Conservation (phyloP, 2,113 vertebrate genomes). For the Stomatorhinus ivindoensis region DNA sequence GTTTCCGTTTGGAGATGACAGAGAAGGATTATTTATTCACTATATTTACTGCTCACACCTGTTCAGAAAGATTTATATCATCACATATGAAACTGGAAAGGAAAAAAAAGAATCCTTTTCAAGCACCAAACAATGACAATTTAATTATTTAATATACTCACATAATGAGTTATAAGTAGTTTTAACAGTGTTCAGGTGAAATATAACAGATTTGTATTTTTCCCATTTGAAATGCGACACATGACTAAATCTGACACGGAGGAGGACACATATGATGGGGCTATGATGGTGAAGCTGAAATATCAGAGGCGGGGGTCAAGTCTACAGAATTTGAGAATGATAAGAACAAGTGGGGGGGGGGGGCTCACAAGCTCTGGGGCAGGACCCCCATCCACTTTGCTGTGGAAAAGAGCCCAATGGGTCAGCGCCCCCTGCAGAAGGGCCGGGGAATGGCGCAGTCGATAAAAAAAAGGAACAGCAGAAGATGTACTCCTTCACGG, state of each 20-base stretch:
- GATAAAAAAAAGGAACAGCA: neutral
- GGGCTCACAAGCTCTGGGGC: neutral
- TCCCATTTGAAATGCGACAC: neutral
- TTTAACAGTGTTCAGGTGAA: neutral
- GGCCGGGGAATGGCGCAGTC: neutral
- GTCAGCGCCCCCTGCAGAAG: neutral
- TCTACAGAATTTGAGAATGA: neutral
- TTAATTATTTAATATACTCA: neutral
- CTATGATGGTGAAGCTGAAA: neutral
- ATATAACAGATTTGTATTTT: neutral
- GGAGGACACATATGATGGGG: neutral
- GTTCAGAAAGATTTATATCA: neutral
- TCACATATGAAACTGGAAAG: neutral
- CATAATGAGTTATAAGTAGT: neutral
- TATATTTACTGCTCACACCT: neutral
- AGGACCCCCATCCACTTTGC: neutral
- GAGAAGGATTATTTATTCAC: neutral
- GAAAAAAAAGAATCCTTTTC: neutral
- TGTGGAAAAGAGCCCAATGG: neutral
- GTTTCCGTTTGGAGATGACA: neutral
- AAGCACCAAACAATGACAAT: neutral
- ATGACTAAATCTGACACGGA: neutral
- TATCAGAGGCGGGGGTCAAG: neutral
- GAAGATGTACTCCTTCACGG: neutral
- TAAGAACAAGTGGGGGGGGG: neutral